Base-by-base conservation (phyloP, 1,140 invertebrate genomes). In the Amyelois transitella region DNA sequence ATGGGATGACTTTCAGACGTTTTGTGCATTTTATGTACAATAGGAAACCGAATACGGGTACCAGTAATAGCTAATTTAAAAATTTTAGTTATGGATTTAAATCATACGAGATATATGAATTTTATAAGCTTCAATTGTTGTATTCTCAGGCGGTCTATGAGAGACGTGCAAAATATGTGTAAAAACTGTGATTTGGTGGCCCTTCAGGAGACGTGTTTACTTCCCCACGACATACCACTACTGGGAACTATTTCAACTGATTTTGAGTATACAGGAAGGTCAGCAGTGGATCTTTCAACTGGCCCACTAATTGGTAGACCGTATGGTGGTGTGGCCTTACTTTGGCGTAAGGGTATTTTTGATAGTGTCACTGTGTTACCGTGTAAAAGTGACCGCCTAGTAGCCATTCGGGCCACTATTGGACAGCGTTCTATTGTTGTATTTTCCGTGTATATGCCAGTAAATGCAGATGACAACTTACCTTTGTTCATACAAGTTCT, bases 1-100 rank as follows among this genome's bases (percentile, higher is more conserved):
- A 53, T 14, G 56, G 51, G n/a, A 58, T 58, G 19, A 53, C 19
- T n/a, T 59, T 59, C 53, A 53, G 51, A 47, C 47, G 43, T 44
- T 54, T 53, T 51, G 57, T 51, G 12, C 50, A 47, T 10, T 58
- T 48, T 53, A 32, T 25, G 25, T 43, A 52, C 22, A 55, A 22
- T 49, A 21, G 18, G 18, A 44, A 20, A 8, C 22, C 22, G 22
- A 32, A 32, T 2, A 6, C 28, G 10, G 28, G 4, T 10, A 10
- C 10, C 1, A 32, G 4, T 6, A 6, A 32, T 32, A 32, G 28
- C 12, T 32, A 32, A 32, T 8, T 5, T 24, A 32, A 12, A 2
- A 2, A n/a, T 32, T 32, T 32, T 32, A 32, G 28, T 32, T 32
- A 32, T 32, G 28, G 28, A 32, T 32, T 6, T 4, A 6, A 32